Conservation (phyloP, 2,888 invertebrate genomes). For the Hanleya hanleyi region DNA sequence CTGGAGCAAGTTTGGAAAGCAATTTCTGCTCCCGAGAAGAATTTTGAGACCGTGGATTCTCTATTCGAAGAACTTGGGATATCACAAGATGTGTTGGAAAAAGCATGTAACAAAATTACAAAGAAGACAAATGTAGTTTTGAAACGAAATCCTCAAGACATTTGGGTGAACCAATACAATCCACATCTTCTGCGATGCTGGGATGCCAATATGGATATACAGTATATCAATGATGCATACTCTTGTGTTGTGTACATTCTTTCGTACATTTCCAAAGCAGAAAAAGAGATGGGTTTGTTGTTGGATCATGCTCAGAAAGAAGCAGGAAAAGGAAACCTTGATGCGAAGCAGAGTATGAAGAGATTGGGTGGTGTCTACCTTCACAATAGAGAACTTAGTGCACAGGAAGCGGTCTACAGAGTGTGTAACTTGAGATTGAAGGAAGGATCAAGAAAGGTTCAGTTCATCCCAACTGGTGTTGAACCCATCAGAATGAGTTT, state of each 20-base stretch:
- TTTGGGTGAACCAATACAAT: constrained; percentile 40
- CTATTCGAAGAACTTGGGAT: constrained; percentile 11
- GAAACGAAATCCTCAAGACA: constrained; percentile 22
- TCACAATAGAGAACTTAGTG: constrained; percentile 30
- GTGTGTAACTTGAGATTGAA: constrained; percentile 27
- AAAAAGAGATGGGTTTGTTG: constrained; percentile 26
- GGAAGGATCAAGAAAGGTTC: constrained; percentile 23
- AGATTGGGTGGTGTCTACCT: constrained; percentile 24
- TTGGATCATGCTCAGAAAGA: constrained; percentile 25
- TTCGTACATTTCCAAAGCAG: constrained; percentile 44
- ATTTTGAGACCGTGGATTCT: not conserved
- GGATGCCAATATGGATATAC: no score
- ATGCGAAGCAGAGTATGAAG: constrained; percentile 23
- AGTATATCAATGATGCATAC: constrained; percentile 29
- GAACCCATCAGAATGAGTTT: constrained; percentile 24
- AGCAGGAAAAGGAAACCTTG: constrained; percentile 18
- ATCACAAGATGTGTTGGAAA: constrained; percentile 14
- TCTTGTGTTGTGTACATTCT: constrained; percentile 46
- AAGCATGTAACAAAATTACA: constrained; percentile 20
- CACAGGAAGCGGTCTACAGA: constrained; percentile 33
- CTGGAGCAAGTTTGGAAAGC: constrained; percentile 18
- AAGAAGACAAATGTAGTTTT: constrained; percentile 19
- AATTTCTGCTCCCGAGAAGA: not conserved
- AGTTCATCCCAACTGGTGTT: constrained; percentile 25
- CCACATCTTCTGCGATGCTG: constrained; percentile 27